These are phyloP conservation scores for Buphagus erythrorhynchus DNA, from an alignment of 2,797 vertebrate genomes.

Conservation along the genomic window DNA sequence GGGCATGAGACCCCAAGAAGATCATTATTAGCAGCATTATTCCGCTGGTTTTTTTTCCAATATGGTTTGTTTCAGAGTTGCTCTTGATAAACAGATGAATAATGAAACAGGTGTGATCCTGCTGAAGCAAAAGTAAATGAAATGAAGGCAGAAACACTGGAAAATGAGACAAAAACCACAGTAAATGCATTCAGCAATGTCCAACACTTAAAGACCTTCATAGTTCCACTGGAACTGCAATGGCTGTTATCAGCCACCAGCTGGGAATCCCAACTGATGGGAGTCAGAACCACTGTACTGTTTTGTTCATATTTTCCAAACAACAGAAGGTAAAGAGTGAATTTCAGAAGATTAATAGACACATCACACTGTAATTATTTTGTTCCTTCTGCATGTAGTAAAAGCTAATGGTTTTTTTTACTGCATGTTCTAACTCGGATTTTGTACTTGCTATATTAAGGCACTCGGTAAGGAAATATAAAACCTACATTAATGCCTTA, in stretches of 20 bases:
- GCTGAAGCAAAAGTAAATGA: not conserved
- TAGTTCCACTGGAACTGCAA: not conserved
- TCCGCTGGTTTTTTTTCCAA: not conserved
- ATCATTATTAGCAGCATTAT: not conserved
- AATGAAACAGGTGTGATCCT: not conserved
- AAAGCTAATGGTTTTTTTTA: not conserved
- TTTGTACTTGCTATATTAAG: not conserved
- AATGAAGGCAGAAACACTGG: not conserved
- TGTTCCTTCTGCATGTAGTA: not conserved
- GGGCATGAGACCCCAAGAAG: not conserved
- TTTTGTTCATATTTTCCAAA: not conserved
- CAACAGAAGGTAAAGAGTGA: not conserved
- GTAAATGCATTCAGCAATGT: not conserved
- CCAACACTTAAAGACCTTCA: not conserved
- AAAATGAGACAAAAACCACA: not conserved
- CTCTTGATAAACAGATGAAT: not conserved
- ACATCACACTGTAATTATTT: not conserved
- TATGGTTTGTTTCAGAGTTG: not conserved
- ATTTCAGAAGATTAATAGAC: not conserved
- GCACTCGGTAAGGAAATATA: not conserved
- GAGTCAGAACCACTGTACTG: not conserved
- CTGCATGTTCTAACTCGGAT: not conserved
- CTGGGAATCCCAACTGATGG: not conserved
- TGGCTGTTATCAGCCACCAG: not conserved
- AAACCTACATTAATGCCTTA: not conserved